Evolutionary conservation across 2,113 vertebrate species (phyloP), one percentile per base, ranked within the genome.

Genomic region (Myotis davidii): DNA sequence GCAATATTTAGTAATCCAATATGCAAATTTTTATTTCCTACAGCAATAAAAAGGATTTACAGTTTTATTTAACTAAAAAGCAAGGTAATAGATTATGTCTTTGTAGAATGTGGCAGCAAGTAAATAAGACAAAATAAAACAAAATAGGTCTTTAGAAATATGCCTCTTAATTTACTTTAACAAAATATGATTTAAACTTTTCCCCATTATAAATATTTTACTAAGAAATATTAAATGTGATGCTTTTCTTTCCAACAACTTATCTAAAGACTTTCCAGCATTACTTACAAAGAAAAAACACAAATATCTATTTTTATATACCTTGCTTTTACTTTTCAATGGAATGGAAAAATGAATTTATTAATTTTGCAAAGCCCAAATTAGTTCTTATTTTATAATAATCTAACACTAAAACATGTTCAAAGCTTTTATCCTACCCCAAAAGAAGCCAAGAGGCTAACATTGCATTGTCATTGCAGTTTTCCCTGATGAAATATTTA

Each of bases 11-110:
- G 27, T 78, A 78, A 91, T 72, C 32, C 39, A 89, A 45, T 34
- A 39, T 23, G 21, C 14, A 92, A 29, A 48, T 52, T 90, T 77
- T 82, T 92, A 94, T 65, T 94, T 89, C 21, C 21, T 76, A 77
- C 6, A 77, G 9, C n/a, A 90, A 5, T 79, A 48, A 88, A 39
- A 83, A 92, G 50, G 13, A 5, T 73, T 94, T 92, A 65, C 25
- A 67, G 56, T 82, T 90, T 91, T 70, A 86, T 72, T 69, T 96
- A 23, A 54, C 42, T 85, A 56, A 94, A 96, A 94, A 87, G 37
- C 16, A 85, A 94, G n/a, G 11, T 89, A 86, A 72, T 67, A 69
- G 29, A 72, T 37, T 12, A 77, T 77, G 25, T 77, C 37, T 69
- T 88, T 79, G 23, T 14, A 59, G 61, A 56, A 78, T 65, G 6